phyloP scores from a whole-genome alignment of 2,888 invertebrate species.

The Anthoptus insignis region DNA sequence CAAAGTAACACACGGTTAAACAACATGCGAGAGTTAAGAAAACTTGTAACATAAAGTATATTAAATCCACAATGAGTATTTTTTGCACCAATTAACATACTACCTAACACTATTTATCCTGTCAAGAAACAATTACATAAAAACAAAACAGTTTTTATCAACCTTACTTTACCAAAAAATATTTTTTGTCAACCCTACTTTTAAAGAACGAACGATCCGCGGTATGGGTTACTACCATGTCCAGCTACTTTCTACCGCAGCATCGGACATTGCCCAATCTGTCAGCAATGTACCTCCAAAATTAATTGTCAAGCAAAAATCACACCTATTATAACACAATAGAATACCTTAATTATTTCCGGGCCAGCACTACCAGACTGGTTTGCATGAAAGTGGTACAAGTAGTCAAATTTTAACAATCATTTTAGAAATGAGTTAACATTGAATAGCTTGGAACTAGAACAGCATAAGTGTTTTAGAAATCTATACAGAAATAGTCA shows the following conservation, averaged over 20 bases:
- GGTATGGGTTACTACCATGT: conserved; percentile 75
- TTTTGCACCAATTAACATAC: no score
- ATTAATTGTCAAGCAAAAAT: conserved; percentile 42
- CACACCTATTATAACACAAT: conserved; percentile 41
- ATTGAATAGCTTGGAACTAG: conserved; percentile 35
- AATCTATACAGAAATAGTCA: conserved; percentile 24
- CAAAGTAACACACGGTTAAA: no score
- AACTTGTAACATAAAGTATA: no score
- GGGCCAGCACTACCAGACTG: neutral
- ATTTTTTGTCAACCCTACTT: conserved; percentile 59
- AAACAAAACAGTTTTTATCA: conserved; percentile 48
- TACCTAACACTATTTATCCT: no score
- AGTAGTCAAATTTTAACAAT: conserved; percentile 35
- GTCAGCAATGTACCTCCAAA: conserved; percentile 42
- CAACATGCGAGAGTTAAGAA: no score
- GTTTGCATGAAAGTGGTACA: conserved; percentile 34
- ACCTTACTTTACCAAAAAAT: conserved; percentile 59
- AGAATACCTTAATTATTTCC: conserved; percentile 10
- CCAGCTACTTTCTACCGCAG: conserved; percentile 67
- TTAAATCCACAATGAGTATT: no score
- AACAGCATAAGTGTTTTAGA: conserved; percentile 29
- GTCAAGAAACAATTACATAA: no score
- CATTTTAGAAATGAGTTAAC: conserved; percentile 35
- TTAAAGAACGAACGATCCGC: conserved; percentile 74
- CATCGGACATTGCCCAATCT: conserved; percentile 76